phyloP scores from a whole-genome alignment of 1,140 invertebrate genomes.

The Caenorhabditis briggsae region DNA sequence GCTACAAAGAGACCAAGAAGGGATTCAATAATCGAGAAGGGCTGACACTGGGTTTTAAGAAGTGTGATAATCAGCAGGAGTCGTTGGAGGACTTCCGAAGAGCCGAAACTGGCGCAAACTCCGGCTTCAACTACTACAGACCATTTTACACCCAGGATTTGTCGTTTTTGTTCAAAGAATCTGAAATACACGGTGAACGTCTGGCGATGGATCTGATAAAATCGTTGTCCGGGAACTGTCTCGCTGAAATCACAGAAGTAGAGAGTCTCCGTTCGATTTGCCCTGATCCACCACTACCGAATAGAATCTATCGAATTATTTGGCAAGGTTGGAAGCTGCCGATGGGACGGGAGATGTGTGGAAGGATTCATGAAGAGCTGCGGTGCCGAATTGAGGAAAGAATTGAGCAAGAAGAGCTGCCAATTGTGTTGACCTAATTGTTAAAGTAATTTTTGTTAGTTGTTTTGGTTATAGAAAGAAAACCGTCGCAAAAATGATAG shows the following conservation, averaged over 20 bases:
- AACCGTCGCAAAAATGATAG: constrained; percentile 11
- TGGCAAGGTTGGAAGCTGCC: constrained; percentile 58
- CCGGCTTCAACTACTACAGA: constrained; percentile 38
- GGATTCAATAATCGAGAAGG: constrained; percentile 61
- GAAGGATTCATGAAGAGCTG: constrained; percentile 58
- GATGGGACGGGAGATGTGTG: constrained; percentile 46
- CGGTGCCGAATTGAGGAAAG: constrained; percentile 20
- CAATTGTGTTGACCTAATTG: constrained; percentile 54
- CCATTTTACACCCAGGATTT: constrained; percentile 61
- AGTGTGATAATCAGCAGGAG: constrained; percentile 21
- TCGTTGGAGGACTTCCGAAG: background rate
- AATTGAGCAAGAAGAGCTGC: constrained; percentile 29
- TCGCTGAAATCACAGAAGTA: constrained; percentile 40
- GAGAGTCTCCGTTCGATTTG: constrained; percentile 56
- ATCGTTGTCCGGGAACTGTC: constrained; percentile 9
- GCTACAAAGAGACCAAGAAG: constrained; percentile 49
- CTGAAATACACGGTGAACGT: constrained; percentile 17
- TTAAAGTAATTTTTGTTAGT: background rate
- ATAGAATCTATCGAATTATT: constrained; percentile 62
- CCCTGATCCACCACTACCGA: constrained; percentile 59
- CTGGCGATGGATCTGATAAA: constrained; percentile 34
- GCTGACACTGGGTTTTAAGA: constrained; percentile 23
- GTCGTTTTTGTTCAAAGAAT: constrained; percentile 57
- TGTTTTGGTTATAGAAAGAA: background rate
- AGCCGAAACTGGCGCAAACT: background rate